phyloP scores from a whole-genome alignment of 1,140 invertebrate genomes.

The Neotoxoptera formosana region DNA sequence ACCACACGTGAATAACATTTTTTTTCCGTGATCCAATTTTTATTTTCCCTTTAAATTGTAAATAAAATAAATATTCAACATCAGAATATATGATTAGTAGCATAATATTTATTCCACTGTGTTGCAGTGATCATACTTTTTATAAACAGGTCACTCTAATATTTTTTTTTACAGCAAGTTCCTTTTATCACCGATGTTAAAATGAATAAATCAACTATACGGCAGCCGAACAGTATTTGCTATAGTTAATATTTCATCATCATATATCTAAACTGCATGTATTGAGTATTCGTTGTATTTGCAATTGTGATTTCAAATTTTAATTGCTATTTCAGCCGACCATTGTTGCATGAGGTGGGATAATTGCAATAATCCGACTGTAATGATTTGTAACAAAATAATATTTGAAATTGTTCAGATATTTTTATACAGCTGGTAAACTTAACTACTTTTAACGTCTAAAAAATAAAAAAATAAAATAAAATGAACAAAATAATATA shows the following conservation, averaged over 20 bases:
- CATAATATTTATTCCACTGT: not conserved
- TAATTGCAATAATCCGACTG: not conserved
- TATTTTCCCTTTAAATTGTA: not conserved
- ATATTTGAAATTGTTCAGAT: not conserved
- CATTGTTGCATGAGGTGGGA: not conserved
- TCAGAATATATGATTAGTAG: not conserved
- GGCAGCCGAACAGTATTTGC: not conserved
- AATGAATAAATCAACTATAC: no score
- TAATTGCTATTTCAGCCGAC: not conserved
- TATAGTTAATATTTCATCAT: not conserved
- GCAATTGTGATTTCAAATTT: not conserved
- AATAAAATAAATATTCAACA: not conserved
- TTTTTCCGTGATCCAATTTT: not conserved
- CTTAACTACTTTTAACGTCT: not conserved
- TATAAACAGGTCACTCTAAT: not conserved
- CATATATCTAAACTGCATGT: not conserved
- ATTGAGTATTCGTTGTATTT: not conserved
- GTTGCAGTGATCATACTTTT: not conserved
- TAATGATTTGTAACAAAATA: not conserved
- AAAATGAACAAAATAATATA: not conserved
- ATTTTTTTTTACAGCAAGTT: not conserved
- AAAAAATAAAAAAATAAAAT: not conserved
- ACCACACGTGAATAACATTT: not conserved
- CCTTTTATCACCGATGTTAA: not conserved
- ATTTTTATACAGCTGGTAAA: not conserved